Conservation (phyloP, 2,113 vertebrate species). For the Brachyhypopomus occidentalis region DNA sequence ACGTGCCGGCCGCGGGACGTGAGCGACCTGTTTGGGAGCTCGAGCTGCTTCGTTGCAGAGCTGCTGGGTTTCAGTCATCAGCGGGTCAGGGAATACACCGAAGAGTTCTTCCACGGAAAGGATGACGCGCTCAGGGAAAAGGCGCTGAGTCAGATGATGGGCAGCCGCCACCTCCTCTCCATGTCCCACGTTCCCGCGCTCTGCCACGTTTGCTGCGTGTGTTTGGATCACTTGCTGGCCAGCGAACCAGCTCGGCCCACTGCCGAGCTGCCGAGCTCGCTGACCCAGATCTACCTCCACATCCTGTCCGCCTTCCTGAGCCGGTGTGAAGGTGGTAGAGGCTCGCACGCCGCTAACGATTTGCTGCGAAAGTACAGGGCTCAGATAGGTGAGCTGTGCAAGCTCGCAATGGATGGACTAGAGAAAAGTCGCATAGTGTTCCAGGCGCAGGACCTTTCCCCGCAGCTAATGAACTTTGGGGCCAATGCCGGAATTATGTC, state of each 20-base stretch:
- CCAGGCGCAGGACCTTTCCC: slow-evolving; percentile 68
- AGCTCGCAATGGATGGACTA: slow-evolving; percentile 79
- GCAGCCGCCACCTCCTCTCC: slow-evolving; percentile 73
- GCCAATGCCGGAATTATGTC: slow-evolving; percentile 71
- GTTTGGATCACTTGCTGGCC: slow-evolving; percentile 76
- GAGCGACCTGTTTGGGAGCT: slow-evolving; percentile 64
- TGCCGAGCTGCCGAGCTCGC: slow-evolving; percentile 73
- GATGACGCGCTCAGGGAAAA: slow-evolving; percentile 47
- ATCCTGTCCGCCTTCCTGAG: slow-evolving; percentile 76
- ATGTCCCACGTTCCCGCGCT: slow-evolving; percentile 83
- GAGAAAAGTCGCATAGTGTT: slow-evolving; percentile 79
- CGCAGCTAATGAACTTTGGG: slow-evolving; percentile 72
- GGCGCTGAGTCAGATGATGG: slow-evolving; percentile 71
- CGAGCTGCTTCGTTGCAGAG: slow-evolving; percentile 70
- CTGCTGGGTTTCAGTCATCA: slow-evolving; percentile 79
- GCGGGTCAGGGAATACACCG: slow-evolving; percentile 76
- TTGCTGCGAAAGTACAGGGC: slow-evolving; percentile 53
- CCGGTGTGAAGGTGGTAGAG: slow-evolving; percentile 32
- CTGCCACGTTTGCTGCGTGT: slow-evolving; percentile 83
- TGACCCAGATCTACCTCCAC: slow-evolving; percentile 84
- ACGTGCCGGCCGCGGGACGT: slow-evolving; percentile 80
- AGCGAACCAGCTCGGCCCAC: background rate
- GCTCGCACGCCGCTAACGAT: background rate
- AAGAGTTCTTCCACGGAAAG: slow-evolving; percentile 73
- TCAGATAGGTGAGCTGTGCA: slow-evolving; percentile 73